Conservation (phyloP, 2,888 invertebrate genomes). For the Acleris emargana region DNA sequence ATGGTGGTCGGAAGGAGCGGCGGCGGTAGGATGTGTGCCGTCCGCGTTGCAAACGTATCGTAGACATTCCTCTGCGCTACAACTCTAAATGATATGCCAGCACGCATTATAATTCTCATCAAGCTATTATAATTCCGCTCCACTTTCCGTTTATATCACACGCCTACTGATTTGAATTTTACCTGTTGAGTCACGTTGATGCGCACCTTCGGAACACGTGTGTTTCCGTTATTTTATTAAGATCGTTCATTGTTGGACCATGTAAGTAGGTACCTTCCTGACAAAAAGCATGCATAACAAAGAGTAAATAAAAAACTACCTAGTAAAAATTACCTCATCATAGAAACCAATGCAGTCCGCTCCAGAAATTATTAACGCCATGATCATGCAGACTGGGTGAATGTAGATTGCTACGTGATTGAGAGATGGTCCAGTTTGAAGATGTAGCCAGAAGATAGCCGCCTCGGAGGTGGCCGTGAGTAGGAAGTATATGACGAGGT, state of each 20-base stretch:
- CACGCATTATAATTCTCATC: constrained; percentile 42
- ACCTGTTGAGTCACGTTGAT: constrained; percentile 2
- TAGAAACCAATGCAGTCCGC: constrained; percentile 75
- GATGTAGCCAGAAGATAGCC: constrained; percentile 58
- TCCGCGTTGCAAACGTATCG: constrained; percentile 39
- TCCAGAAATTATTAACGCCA: constrained; percentile 59
- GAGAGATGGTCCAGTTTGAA: constrained; percentile 45
- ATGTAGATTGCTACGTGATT: constrained; percentile 62
- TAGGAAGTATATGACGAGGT: constrained; percentile 76
- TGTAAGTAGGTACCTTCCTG: too few relatives aligned
- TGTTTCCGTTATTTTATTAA: not conserved
- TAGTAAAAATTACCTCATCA: constrained; percentile 63
- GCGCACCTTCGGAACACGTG: not conserved
- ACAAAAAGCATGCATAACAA: not conserved
- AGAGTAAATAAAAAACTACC: not conserved
- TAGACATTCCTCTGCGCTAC: constrained; percentile 39
- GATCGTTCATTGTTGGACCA: not conserved
- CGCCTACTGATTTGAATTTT: constrained; percentile 17
- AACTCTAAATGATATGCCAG: constrained; percentile 42
- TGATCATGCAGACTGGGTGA: constrained; percentile 56
- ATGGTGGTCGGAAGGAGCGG: constrained; percentile 22
- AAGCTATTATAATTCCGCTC: constrained; percentile 33
- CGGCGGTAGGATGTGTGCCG: constrained; percentile 27
- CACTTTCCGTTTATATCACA: constrained; percentile 33
- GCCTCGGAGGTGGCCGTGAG: constrained; percentile 63